Evolutionary conservation across 2,888 invertebrate species (phyloP).

Genomic region (Yponomeuta cagnagella): DNA sequence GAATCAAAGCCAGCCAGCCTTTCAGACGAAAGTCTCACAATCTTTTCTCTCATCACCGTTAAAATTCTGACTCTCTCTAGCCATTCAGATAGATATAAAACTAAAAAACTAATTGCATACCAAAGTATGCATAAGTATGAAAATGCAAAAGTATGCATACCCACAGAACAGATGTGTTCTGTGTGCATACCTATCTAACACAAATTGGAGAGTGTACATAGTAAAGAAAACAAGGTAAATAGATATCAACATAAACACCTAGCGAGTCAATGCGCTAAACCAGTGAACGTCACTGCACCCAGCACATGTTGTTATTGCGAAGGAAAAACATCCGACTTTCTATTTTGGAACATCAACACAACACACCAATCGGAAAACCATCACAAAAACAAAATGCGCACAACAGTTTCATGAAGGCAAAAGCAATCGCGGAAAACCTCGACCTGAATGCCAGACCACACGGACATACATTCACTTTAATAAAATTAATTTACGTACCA

Average conservation of each 20-base stretch:
- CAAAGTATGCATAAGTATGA: too few relatives aligned
- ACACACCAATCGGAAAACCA: background rate
- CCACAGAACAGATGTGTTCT: too few relatives aligned
- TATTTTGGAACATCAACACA: background rate
- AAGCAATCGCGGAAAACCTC: background rate
- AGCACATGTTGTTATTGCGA: background rate
- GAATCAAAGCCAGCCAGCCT: too few relatives aligned
- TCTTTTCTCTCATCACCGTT: too few relatives aligned
- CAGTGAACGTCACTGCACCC: background rate
- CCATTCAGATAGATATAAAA: too few relatives aligned
- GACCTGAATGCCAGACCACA: background rate
- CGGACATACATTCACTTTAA: background rate
- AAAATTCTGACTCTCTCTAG: too few relatives aligned
- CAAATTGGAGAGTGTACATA: too few relatives aligned
- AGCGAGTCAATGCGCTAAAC: background rate
- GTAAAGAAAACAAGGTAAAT: too few relatives aligned
- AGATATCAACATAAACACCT: background rate
- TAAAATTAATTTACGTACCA: conserved; percentile 55
- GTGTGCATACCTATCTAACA: too few relatives aligned
- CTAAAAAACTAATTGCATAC: too few relatives aligned
- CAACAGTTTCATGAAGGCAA: background rate
- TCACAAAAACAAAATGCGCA: conserved; percentile 6
- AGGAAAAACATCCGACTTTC: background rate
- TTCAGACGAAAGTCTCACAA: too few relatives aligned
- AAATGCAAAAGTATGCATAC: too few relatives aligned